These are phyloP conservation scores for Mystacornis crossleyi DNA, from an alignment of 2,113 vertebrate genomes.

Conservation along the genomic window DNA sequence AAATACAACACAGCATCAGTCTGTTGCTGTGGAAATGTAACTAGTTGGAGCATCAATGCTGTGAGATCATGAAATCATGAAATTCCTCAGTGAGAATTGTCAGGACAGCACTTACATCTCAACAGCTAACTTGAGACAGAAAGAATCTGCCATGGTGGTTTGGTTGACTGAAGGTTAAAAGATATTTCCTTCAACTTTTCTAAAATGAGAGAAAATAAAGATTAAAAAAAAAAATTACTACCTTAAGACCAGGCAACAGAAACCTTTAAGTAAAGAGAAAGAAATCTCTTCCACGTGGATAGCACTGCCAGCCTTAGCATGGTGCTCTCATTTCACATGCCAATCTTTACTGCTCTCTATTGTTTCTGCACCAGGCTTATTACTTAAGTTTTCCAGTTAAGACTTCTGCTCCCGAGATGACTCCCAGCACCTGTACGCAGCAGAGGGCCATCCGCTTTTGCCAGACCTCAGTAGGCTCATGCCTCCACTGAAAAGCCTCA, in stretches of 20 bases:
- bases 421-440: neutral
- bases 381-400: neutral
- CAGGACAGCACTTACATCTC: neutral
- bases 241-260: neutral
- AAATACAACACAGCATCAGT: neutral
- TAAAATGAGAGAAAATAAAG: neutral
- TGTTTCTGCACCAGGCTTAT: neutral
- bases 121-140: neutral
- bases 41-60: neutral
- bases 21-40: neutral
- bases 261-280: neutral
- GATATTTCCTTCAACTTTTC: neutral
- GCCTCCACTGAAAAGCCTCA: neutral
- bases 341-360: neutral
- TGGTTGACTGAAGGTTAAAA: neutral
- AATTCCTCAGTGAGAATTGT: neutral
- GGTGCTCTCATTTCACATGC: neutral
- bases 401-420: neutral
- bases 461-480: neutral
- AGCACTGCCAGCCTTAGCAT: neutral
- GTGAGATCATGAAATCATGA: neutral
- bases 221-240: neutral
- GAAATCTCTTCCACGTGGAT: neutral
- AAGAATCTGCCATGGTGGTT: neutral
- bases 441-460: neutral